Evolutionary conservation across 2,113 vertebrate genomes (phyloP).

Genomic region (Apaloderma vittatum): DNA sequence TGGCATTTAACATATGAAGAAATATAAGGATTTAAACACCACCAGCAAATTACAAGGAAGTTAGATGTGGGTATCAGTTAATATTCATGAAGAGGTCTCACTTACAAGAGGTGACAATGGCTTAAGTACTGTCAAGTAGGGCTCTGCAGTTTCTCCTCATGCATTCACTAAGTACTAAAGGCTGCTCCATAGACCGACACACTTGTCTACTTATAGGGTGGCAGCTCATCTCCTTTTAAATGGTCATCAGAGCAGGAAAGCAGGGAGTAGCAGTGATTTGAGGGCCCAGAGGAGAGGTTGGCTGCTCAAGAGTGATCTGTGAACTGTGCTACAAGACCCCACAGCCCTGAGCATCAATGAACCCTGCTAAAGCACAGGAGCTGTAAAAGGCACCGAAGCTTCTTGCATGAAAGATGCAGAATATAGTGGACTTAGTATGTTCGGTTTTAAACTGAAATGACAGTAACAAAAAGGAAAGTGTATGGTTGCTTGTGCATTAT

Average conservation of each 20-base stretch:
- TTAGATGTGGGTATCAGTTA: background rate
- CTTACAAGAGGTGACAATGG: slow-evolving; percentile 15
- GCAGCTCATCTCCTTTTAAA: background rate
- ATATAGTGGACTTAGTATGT: background rate
- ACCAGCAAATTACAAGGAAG: background rate
- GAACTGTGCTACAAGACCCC: background rate
- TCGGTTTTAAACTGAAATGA: background rate
- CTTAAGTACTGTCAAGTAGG: background rate
- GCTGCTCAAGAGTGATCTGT: background rate
- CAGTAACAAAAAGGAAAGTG: background rate
- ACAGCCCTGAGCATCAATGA: background rate
- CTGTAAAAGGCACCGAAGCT: background rate
- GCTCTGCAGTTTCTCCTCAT: background rate
- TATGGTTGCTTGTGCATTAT: background rate
- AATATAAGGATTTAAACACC: background rate
- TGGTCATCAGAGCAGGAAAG: accelerated
- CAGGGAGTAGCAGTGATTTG: background rate
- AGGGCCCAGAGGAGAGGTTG: background rate
- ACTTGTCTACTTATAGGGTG: background rate
- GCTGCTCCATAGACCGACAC: background rate
- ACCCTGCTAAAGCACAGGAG: background rate
- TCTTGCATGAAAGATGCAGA: background rate
- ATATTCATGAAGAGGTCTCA: slow-evolving; percentile 15
- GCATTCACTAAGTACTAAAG: background rate
- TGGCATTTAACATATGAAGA: slow-evolving; percentile 35